Evolutionary conservation across 2,888 invertebrate species (phyloP).

Genomic region (Aricia artaxerxes): DNA sequence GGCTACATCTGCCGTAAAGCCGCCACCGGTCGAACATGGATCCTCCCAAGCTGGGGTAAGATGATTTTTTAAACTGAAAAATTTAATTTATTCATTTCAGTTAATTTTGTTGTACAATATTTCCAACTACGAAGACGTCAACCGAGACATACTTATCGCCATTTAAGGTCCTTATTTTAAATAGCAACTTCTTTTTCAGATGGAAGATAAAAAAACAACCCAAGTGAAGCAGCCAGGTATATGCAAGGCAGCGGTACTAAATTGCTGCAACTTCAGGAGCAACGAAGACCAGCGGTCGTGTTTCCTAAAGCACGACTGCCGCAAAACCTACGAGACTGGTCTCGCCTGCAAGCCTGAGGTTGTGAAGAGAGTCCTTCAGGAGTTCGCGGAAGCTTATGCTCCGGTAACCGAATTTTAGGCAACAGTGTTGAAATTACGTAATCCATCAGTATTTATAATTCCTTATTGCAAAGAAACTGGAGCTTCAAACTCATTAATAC

Average conservation of each 20-base stretch:
- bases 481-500: neutral
- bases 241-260: slow-evolving; percentile 60
- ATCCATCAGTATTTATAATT: slow-evolving; percentile 31
- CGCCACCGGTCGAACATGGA: slow-evolving; percentile 53
- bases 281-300: slow-evolving; percentile 48
- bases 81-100: too few species aligned
- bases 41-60: slow-evolving; percentile 49
- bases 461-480: neutral
- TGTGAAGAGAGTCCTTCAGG: slow-evolving; percentile 51
- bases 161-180: neutral
- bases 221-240: slow-evolving; percentile 45
- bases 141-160: neutral
- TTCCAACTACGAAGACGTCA: neutral
- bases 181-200: slow-evolving; percentile 36
- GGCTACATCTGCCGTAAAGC: slow-evolving; percentile 40
- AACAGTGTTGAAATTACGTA: neutral
- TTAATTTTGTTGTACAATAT: neutral
- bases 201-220: slow-evolving; percentile 42
- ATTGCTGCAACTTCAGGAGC: slow-evolving; percentile 53
- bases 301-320: slow-evolving; percentile 55
- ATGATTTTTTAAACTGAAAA: slow-evolving; percentile 26
- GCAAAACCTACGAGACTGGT: slow-evolving; percentile 45
- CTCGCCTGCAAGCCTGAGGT: slow-evolving; percentile 50
- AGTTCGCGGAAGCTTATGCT: slow-evolving; percentile 54
- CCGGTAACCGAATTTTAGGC: slow-evolving; percentile 23